Base-by-base conservation (phyloP, 2,888 invertebrate species). In the Pseudanteris insignis region DNA sequence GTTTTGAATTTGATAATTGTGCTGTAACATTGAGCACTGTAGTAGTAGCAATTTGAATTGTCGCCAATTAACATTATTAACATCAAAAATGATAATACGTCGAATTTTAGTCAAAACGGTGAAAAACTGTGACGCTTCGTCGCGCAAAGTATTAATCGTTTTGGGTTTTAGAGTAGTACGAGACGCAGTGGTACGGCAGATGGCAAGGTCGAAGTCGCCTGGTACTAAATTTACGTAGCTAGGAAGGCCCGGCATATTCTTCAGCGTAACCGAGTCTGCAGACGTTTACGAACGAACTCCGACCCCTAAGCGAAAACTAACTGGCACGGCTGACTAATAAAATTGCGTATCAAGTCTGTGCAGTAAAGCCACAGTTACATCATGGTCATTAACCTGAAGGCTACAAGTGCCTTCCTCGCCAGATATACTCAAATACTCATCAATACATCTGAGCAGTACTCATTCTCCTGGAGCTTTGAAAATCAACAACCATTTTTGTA, bases 261-360 rank as follows among this genome's bases (percentile, higher is more conserved):
- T 70, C 65, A 65, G 67, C 64, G 65, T 63, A 58, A 64, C 64
- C 63, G 59, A 65, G 69, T 65, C 67, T 65, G 68, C 54, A 71
- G 73, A 73, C 72, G 69, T 69, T 72, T 71, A 71, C 71, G 71
- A 67, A 69, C 70, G 68, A 70, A 72, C 70, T 72, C 72, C 72
- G 67, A 70, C 72, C 73, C 67, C 69, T 68, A 66, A 70, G 70
- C 68, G 69, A 71, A 73, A 71, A 73, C 71, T 73, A 73, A 73
- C 73, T 71, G 70, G 69, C 69, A 69, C 69, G 63, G 68, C 67
- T 63, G 57, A 68, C 68, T 69, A 71, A 71, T 73, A 71, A 73
- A 73, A 71, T 67, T 69, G 67, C 68, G 67, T 70, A 71, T 71
- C 71, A 71, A 71, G 68, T 67, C 65, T 63, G 66, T 62, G 50